Conservation (phyloP, 2,113 vertebrate species). For the Indri indri region DNA sequence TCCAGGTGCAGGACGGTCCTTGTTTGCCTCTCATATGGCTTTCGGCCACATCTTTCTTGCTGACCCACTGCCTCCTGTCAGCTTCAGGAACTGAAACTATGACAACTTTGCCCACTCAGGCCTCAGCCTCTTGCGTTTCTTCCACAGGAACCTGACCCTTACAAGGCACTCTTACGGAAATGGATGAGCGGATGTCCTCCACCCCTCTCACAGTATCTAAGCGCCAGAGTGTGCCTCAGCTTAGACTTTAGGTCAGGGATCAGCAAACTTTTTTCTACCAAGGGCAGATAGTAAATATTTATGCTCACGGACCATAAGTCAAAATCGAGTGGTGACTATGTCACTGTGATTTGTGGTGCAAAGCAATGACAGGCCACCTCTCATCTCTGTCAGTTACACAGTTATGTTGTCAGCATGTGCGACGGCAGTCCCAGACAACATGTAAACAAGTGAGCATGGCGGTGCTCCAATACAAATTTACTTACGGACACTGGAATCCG, state of each 20-base stretch:
- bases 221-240: neutral
- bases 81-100: neutral
- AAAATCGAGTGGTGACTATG: neutral
- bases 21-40: neutral
- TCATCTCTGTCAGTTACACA: neutral
- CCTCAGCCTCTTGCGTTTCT: neutral
- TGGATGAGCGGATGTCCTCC: neutral
- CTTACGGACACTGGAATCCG: neutral
- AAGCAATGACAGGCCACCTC: rapidly evolving
- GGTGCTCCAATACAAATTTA: neutral
- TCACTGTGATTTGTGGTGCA: rapidly evolving
- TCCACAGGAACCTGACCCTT: rapidly evolving
- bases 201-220: neutral
- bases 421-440: neutral
- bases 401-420: rapidly evolving
- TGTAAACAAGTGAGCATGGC: neutral
- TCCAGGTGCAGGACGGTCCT: rapidly evolving
- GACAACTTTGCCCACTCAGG: rapidly evolving
- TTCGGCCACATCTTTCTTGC: too few species aligned
- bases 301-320: neutral
- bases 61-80: neutral
- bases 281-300: neutral
- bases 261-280: neutral
- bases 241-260: neutral
- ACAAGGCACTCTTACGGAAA: neutral